Conservation (phyloP, 2,113 vertebrate species). For the Sphyrna mokarran region DNA sequence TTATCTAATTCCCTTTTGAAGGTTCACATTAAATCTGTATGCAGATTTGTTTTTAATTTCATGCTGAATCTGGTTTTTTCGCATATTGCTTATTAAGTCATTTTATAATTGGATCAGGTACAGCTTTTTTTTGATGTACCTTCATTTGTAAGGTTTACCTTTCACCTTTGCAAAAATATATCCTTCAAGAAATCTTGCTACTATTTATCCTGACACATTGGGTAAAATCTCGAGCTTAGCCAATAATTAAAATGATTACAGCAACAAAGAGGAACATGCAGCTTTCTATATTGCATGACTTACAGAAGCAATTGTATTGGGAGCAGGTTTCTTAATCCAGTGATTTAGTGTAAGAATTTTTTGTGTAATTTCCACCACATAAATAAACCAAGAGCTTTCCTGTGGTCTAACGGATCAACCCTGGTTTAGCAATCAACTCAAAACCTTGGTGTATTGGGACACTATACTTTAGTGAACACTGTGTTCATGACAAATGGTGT, state of each 20-base stretch:
- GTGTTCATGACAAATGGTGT: neutral
- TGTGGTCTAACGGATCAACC: neutral
- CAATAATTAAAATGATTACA: neutral
- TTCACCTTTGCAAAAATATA: neutral
- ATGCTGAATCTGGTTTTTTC: neutral
- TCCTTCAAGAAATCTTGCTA: neutral
- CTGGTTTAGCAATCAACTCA: neutral
- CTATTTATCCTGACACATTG: neutral
- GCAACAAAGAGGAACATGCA: neutral
- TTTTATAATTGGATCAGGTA: neutral
- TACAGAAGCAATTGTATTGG: neutral
- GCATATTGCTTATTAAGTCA: neutral
- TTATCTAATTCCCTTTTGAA: neutral
- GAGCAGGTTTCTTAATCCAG: neutral
- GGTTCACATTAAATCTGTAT: neutral
- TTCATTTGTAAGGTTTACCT: neutral
- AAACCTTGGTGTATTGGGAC: neutral
- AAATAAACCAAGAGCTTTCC: neutral
- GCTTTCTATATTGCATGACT: neutral
- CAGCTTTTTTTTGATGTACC: neutral
- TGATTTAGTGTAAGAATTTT: neutral
- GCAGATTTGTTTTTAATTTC: neutral
- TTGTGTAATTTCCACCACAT: neutral
- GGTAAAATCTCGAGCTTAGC: neutral
- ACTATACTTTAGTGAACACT: neutral